These are phyloP conservation scores for Picathartes gymnocephalus DNA, from an alignment of 2,113 vertebrate genomes.

Conservation along the genomic window DNA sequence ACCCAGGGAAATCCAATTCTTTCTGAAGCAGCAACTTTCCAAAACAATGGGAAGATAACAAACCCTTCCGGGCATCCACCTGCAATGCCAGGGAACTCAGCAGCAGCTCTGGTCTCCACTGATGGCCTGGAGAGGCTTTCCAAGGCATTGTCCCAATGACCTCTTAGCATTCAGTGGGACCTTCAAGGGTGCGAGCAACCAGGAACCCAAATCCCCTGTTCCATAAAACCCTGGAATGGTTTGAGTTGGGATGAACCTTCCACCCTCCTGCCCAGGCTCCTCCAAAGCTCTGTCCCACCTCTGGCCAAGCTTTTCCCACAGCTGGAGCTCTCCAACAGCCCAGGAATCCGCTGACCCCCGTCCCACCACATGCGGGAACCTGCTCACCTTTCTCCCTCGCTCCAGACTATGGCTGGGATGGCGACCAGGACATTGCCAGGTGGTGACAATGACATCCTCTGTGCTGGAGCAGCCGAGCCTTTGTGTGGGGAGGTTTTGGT, in stretches of 20 bases:
- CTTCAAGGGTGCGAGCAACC: fast-evolving
- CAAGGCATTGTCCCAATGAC: background rate
- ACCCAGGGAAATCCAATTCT: background rate
- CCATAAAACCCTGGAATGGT: background rate
- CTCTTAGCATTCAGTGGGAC: background rate
- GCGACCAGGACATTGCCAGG: background rate
- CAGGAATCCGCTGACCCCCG: fast-evolving
- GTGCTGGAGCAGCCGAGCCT: fast-evolving
- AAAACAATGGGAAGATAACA: background rate
- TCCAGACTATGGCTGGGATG: background rate
- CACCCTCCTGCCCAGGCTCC: background rate
- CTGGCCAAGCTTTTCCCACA: background rate
- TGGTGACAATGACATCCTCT: background rate
- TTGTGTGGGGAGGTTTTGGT: fast-evolving
- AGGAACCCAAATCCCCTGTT: background rate
- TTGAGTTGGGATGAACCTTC: background rate
- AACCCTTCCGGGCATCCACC: background rate
- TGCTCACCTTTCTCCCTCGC: background rate
- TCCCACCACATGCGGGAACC: fast-evolving
- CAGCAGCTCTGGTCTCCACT: background rate
- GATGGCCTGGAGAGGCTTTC: background rate
- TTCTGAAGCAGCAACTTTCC: background rate
- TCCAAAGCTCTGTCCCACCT: background rate
- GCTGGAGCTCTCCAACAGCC: background rate
- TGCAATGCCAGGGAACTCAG: background rate